Percentiles rank a stretch among this genome's conserved stretches.
These are phyloP conservation scores for Trichogramma evanescens DNA, from an alignment of 2,888 invertebrate genomes.

Conservation along the genomic window DNA sequence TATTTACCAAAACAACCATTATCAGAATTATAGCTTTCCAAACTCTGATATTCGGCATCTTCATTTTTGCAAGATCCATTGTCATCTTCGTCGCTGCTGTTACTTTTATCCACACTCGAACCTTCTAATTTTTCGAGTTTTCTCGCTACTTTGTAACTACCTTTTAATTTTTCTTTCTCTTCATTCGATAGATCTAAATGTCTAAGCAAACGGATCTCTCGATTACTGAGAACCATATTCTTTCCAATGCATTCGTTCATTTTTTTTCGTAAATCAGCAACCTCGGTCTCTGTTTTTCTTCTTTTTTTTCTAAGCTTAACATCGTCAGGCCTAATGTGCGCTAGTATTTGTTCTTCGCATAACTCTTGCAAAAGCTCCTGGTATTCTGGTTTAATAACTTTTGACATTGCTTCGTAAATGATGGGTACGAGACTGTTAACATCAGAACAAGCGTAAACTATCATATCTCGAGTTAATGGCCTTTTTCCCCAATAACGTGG, in stretches of 20 bases:
- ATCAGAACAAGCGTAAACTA: slow-evolving; percentile 84
- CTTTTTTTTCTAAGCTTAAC: slow-evolving; percentile 83
- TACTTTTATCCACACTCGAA: slow-evolving; percentile 65
- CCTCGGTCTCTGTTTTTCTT: slow-evolving; percentile 84
- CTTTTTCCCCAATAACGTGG: slow-evolving; percentile 85
- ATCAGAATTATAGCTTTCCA: slow-evolving; percentile 75
- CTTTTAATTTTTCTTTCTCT: slow-evolving; percentile 85
- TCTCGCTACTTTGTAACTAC: slow-evolving; percentile 79
- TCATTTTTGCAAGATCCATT: slow-evolving; percentile 60
- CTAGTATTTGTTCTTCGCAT: slow-evolving; percentile 74
- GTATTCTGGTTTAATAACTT: slow-evolving; percentile 65
- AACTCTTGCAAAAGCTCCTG: slow-evolving; percentile 70
- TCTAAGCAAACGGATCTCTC: slow-evolving; percentile 80
- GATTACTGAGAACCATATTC: slow-evolving; percentile 83
- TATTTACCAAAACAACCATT: slow-evolving; percentile 52
- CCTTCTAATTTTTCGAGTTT: slow-evolving; percentile 85
- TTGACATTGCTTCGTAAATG: slow-evolving; percentile 66
- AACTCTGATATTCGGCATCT: slow-evolving; percentile 63
- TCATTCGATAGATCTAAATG: slow-evolving; percentile 87
- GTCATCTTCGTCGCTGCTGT: slow-evolving; percentile 68
- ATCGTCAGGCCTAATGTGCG: slow-evolving; percentile 78
- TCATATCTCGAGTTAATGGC: slow-evolving; percentile 84
- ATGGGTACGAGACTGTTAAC: slow-evolving; percentile 79
- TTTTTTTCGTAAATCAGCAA: slow-evolving; percentile 76
- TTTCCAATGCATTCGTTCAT: slow-evolving; percentile 69